Evolutionary conservation across 2,113 vertebrate genomes (phyloP), one percentile per base, ranked within the genome.

Genomic region (Lethenteron camtschaticum): DNA sequence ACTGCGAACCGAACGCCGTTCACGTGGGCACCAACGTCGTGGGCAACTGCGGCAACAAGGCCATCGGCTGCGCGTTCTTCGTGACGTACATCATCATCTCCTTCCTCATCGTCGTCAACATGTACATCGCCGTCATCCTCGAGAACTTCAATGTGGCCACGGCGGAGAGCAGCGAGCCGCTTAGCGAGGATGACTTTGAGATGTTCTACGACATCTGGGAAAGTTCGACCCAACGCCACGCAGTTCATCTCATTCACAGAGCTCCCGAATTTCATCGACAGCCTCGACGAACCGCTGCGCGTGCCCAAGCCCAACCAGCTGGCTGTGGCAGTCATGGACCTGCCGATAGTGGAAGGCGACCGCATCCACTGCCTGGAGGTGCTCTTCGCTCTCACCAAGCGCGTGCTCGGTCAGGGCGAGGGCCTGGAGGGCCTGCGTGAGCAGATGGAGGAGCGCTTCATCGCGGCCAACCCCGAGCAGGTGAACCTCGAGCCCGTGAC

Each of bases 61-160:
- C 72, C 0, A 69, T 79, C 9, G 83, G 82, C 56, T 83, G 83
- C 69, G 1, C 82, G 56, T 84, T 82, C 78, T 84, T 84, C 74
- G 82, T 83, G 56, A 83, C 80, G 56, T 84, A 84, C 57, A 81
- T 84, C 73, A 83, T 83, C 71, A 68, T 84, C 70, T 83, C 81
- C 6, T 84, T 83, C 71, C 82, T 84, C 57, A 83, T 84, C 1
- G 82, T 84, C 71, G 80, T 84, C 71, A 84, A 84, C 73, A 84
- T 84, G 82, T 84, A 83, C 41, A 83, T 84, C 1, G 83, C 83
- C 0, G 76, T 84, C n/a, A 84, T 84, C 68, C 69, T 84, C 66
- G 83, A 84, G 72, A 84, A 84, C 71, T 84, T 84, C 75, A 84
- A 77, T 2, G 83, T 74, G 60, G 83, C 83, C 75, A 84, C 82